These are phyloP conservation scores for Coilia nasus DNA, from an alignment of 2,797 vertebrate genomes.

Conservation along the genomic window DNA sequence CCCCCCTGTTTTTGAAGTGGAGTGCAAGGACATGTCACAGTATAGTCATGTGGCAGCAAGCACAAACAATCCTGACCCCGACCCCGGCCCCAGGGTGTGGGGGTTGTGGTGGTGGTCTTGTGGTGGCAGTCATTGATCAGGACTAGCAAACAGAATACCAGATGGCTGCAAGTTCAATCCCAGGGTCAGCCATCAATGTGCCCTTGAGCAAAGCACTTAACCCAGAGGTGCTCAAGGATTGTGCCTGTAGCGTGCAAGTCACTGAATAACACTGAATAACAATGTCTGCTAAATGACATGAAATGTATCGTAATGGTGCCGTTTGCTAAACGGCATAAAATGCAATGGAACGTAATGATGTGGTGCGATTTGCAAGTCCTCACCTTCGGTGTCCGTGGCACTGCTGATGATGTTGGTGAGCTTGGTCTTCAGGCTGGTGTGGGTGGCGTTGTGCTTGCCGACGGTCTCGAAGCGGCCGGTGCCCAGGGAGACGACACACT, in stretches of 20 bases:
- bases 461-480: constrained; percentile 86
- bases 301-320: too few species aligned
- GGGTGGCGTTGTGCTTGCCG: constrained; percentile 76
- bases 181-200: not conserved
- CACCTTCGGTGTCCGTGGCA: constrained; percentile 96
- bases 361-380: constrained; percentile 48
- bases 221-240: too few species aligned
- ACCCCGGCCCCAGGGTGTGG: too few species aligned
- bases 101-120: too few species aligned
- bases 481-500: constrained; percentile 92
- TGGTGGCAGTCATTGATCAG: too few species aligned
- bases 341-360: too few species aligned
- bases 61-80: not conserved
- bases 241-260: too few species aligned
- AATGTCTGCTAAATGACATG: too few species aligned
- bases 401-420: constrained; percentile 93
- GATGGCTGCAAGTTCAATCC: not conserved
- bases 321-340: too few species aligned
- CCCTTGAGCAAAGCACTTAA: not conserved
- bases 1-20: not conserved
- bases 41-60: not conserved
- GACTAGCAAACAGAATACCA: too few species aligned
- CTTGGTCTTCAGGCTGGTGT: constrained; percentile 93
- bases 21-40: not conserved
- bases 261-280: too few species aligned